Base-by-base conservation (phyloP, 2,113 vertebrate genomes). In the Acrocephalus kingi region DNA sequence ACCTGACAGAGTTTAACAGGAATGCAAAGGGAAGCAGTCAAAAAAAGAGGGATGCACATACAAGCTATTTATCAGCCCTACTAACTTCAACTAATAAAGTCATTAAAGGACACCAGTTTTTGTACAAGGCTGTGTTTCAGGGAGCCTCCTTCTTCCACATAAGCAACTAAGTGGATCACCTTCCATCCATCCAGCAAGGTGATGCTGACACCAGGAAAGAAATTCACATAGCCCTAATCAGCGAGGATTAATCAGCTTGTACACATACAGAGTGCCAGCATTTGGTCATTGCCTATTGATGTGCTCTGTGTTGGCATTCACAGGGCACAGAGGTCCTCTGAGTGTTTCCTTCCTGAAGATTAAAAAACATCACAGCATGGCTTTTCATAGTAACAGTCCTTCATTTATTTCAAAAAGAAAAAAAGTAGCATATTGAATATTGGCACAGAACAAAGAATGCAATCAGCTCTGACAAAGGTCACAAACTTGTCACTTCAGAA, bases 181-280 rank as follows among this genome's bases (percentile, higher is more conserved):
- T 41, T 73, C 19, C 79, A 83, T 68, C 13, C 67, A 85, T 58
- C 35, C 67, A 87, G 55, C 15, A 76, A 73, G 27, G 25, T 22
- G 45, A 30, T 21, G 48, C 25, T 15, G 45, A 5, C 27, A 66
- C 2, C 21, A 37, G 15, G 30, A 73, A 24, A 84, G 43, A 31
- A 78, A 90, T 25, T 39, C 64, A 39, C 46, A 41, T 9, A 69
- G 46, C 16, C 27, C 10, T 24, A 18, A 55, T 5, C 3, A 2
- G 51, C 5, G 7, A n/a, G 30, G 13, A 69, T 74, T 68, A 58
- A 83, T 66, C 33, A 67, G 76, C 0, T 0, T 33, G 75, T 5
- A 3, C 23, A 16, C 0, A 27, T 7, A 27, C 20, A 24, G 49
- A 72, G 67, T 10, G 55, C 27, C 83, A 84, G 25, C 15, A 24